Evolutionary conservation across 1,140 invertebrate species (phyloP), one percentile per base, ranked within the genome.

Genomic region (Bombus soroeensis): DNA sequence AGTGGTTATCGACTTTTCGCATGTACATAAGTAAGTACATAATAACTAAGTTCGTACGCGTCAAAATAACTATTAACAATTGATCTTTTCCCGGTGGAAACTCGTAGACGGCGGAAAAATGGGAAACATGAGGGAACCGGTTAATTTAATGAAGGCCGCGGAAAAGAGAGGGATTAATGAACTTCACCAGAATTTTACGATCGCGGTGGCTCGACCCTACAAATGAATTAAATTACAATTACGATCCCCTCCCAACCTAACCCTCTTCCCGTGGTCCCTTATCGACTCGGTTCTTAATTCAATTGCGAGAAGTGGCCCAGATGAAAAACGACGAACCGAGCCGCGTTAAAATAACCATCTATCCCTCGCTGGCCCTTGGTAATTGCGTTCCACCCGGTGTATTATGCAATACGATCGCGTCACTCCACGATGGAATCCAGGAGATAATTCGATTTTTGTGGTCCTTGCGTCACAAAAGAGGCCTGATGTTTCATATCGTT

Each of bases 161-260:
- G 68, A 59, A 62, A 15, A 70, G 34, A 57, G 25, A 66, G 34
- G 83, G 87, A 90, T 90, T 90, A 90, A 89, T 83, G 88, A 79
- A 77, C 82, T 81, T 73, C 75, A 37, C 39, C 39, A 79, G 78
- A 90, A 81, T 88, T 90, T 90, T 90, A 90, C 47, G 88, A 90
- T 84, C 86, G 59, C 59, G 73, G 70, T 74, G 66, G 47, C 43
- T 47, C 78, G 83, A 84, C 81, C 83, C 88, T 88, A 79, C 81
- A 88, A 62, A 37, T 74, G 74, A 70, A 91, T 91, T 91, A 91
- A 90, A 91, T 91, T 90, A 90, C 85, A 91, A 91, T 89, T 87
- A 83, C 66, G 70, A 74, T 32, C 77, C 78, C 8, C 68, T 39
- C 57, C 79, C 68, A 47, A 53, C 18, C 8, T 64, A 78, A 41